Base-by-base conservation (phyloP, 1,140 invertebrate genomes). In the Eriocheir sinensis region DNA sequence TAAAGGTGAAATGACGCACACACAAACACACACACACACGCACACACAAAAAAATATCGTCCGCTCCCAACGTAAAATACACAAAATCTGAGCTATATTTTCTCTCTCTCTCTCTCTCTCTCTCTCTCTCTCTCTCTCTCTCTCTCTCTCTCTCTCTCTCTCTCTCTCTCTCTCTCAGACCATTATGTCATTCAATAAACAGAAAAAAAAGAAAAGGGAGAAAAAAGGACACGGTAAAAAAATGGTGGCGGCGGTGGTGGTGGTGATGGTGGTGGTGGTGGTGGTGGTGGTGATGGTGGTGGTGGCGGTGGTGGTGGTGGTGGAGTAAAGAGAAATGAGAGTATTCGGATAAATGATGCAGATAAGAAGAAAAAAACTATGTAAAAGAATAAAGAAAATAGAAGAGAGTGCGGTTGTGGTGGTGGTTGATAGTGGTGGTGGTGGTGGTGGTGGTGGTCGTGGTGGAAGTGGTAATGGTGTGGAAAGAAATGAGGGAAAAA, bases 71-170 rank as follows among this genome's bases (percentile, higher is more conserved):
- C 27, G 2, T 72, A 72, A 72, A 72, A n/a, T 2, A 48, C 27
- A 72, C 1, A 72, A n/a, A 21, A 72, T n/a, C 21, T 53, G 12
- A n/a, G 12, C 48, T 53, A 53, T 53, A 53, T 21, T 15, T 15
- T 72, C 21, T 72, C 53, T 27, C 21, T 27, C 53, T 72, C 53
- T 72, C 53, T 72, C 60, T 72, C 60, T 72, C 60, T 72, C 60
- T 72, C 60, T 72, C 60, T 72, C 60, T 72, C 60, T 72, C 60
- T 72, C 60, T 72, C 60, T 72, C 60, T 72, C 60, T 72, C 60
- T 72, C 60, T 72, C 60, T 72, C 60, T 72, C 60, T 72, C 60
- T 72, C 60, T 72, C 60, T 72, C 60, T 72, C 60, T 72, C 60
- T 72, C 60, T 72, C 60, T 72, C 60, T 72, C 60, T 72, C 9